A percentile compares a stretch with the other conserved stretches of the same genome.
Evolutionary conservation across 2,113 vertebrate genomes (phyloP).

Genomic region (Anser brachyrhynchus): DNA sequence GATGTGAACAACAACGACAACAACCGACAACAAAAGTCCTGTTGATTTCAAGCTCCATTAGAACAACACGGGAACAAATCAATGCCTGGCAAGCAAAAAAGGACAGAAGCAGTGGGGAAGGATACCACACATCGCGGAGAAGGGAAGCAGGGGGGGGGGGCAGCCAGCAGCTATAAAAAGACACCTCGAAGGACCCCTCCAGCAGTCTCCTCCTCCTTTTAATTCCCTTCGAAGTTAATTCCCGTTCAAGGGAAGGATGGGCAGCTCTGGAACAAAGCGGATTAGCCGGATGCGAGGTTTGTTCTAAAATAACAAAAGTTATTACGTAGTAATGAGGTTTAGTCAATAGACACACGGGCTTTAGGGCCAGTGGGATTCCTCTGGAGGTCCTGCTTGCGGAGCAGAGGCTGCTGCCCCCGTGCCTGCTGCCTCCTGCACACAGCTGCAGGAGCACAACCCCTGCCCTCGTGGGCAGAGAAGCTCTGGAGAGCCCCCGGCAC

Average conservation of each 20-base stretch:
- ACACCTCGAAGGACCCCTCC: slow-evolving; percentile 61
- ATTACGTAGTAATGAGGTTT: slow-evolving; percentile 61
- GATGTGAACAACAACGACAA: slow-evolving; percentile 51
- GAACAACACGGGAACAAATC: slow-evolving; percentile 66
- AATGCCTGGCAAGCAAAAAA: slow-evolving; percentile 69
- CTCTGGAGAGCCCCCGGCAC: rapidly evolving
- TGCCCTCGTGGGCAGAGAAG: neutral
- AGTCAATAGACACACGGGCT: slow-evolving; percentile 29
- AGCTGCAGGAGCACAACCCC: neutral
- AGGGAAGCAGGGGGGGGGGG: neutral
- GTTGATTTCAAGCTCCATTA: slow-evolving; percentile 75
- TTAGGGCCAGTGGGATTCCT: neutral
- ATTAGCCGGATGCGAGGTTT: slow-evolving; percentile 64
- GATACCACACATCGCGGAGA: slow-evolving; percentile 12
- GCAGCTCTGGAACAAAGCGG: slow-evolving; percentile 57
- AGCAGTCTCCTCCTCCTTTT: slow-evolving; percentile 47
- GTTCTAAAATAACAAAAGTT: slow-evolving; percentile 64
- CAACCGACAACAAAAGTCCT: slow-evolving; percentile 54
- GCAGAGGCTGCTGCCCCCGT: neutral
- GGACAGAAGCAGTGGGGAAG: slow-evolving; percentile 58
- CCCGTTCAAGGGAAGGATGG: slow-evolving; percentile 49
- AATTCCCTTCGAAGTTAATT: slow-evolving; percentile 66
- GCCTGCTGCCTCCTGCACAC: neutral
- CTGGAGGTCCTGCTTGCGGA: neutral
- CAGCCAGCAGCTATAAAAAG: slow-evolving; percentile 54